Evolutionary conservation across 1,140 invertebrate species (phyloP).

Genomic region (Portunus trituberculatus): DNA sequence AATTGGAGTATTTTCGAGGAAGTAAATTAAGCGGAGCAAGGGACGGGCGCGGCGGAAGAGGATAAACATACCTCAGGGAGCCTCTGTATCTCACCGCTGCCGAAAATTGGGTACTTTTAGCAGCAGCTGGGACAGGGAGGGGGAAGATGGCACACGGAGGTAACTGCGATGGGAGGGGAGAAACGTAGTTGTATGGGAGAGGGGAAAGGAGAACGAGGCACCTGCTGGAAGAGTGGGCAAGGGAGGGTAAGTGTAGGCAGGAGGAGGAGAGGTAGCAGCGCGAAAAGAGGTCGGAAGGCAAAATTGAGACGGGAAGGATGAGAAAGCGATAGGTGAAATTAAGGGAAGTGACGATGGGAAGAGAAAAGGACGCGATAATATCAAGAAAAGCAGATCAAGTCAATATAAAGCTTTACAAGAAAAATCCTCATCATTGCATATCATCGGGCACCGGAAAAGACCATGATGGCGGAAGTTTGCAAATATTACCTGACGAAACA

Average conservation of each 20-base stretch:
- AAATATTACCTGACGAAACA: background rate
- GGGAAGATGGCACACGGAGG: background rate
- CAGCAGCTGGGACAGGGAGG: background rate
- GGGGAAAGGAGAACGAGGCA: no score
- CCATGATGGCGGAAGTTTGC: background rate
- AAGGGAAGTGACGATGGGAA: background rate
- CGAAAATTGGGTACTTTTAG: background rate
- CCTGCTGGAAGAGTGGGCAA: background rate
- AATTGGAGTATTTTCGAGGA: background rate
- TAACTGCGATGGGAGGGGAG: no score
- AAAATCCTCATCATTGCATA: no score
- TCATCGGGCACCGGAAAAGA: no score
- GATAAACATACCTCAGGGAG: background rate
- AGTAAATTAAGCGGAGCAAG: slow-evolving; percentile 21
- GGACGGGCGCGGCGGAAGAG: slow-evolving; percentile 3
- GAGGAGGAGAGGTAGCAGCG: background rate
- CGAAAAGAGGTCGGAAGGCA: no score
- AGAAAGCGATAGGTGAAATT: background rate
- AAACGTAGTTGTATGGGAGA: no score
- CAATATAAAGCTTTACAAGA: no score
- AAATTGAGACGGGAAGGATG: background rate
- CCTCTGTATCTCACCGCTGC: background rate
- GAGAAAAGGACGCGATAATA: background rate
- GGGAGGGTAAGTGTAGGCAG: background rate
- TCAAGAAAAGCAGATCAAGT: background rate